phyloP scores from a whole-genome alignment of 2,888 invertebrate genomes.

The Stenichneumon culpator region DNA sequence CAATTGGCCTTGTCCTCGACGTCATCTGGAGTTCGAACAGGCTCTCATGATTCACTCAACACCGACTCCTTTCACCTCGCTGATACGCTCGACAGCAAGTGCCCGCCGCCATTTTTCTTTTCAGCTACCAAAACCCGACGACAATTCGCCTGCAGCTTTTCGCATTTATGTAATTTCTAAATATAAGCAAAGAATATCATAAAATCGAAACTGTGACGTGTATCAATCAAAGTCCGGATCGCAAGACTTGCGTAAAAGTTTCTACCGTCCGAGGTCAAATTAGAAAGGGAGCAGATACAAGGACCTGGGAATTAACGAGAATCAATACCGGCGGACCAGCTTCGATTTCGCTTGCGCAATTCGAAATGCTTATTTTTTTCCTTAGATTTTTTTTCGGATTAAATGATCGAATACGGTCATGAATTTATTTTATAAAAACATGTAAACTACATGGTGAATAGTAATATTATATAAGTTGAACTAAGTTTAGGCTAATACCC shows the following conservation, averaged over 20 bases:
- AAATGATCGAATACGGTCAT: conserved; percentile 57
- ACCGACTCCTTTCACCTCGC: neutral
- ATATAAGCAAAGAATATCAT: neutral
- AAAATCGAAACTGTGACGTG: neutral
- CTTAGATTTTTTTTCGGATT: conserved; percentile 12
- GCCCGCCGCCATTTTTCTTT: conserved; percentile 62
- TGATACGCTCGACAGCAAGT: conserved; percentile 53
- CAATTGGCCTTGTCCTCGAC: conserved; percentile 60
- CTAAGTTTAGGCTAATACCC: conserved; percentile 78
- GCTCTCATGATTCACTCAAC: conserved; percentile 52
- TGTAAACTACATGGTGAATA: conserved; percentile 81
- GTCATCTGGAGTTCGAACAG: conserved; percentile 59
- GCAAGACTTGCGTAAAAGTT: neutral
- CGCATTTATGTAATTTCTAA: conserved; percentile 24
- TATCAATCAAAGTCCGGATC: neutral
- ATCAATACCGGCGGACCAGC: conserved; percentile 36
- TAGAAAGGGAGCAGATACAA: neutral
- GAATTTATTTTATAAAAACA: conserved; percentile 83
- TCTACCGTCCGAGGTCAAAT: neutral
- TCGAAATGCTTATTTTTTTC: neutral
- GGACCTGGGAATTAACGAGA: neutral
- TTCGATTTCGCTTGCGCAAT: conserved; percentile 37
- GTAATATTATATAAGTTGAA: conserved; percentile 72
- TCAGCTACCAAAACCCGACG: conserved; percentile 12
- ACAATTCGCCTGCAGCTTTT: neutral